Conservation (phyloP, 2,888 invertebrate genomes). For the Microchrysa polita region DNA sequence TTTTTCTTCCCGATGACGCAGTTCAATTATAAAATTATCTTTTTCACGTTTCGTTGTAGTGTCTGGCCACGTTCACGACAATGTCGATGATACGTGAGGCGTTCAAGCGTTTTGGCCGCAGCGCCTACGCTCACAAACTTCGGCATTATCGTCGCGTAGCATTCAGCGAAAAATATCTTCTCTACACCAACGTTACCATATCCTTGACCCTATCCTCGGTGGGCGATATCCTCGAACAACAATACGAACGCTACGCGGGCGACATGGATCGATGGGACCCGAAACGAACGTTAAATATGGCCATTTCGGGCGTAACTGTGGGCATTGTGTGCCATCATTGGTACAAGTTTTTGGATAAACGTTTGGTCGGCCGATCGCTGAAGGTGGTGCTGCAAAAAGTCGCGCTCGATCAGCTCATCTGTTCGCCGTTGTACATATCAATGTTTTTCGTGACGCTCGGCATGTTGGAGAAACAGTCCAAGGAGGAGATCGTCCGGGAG, state of each 20-base stretch:
- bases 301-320: constrained; percentile 77
- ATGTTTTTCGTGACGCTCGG: constrained; percentile 82
- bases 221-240: constrained; percentile 85
- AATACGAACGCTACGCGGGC: constrained; percentile 73
- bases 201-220: constrained; percentile 78
- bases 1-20: constrained; percentile 15
- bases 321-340: constrained; percentile 87
- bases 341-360: constrained; percentile 80
- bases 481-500: constrained; percentile 72
- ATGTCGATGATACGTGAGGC: constrained; percentile 45
- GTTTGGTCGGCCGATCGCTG: constrained; percentile 75
- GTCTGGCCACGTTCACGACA: background rate
- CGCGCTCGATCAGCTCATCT: constrained; percentile 81
- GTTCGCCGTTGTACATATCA: constrained; percentile 82
- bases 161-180: constrained; percentile 73
- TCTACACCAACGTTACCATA: constrained; percentile 82
- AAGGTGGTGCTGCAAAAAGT: constrained; percentile 79
- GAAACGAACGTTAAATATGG: constrained; percentile 78
- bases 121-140: constrained; percentile 51
- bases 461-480: constrained; percentile 72
- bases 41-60: constrained; percentile 24
- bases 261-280: constrained; percentile 69
- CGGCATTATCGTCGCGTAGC: constrained; percentile 62
- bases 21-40: constrained; percentile 4
- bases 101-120: constrained; percentile 41